phyloP scores from a whole-genome alignment of 2,888 invertebrate genomes.

The Cantharis nigra region DNA sequence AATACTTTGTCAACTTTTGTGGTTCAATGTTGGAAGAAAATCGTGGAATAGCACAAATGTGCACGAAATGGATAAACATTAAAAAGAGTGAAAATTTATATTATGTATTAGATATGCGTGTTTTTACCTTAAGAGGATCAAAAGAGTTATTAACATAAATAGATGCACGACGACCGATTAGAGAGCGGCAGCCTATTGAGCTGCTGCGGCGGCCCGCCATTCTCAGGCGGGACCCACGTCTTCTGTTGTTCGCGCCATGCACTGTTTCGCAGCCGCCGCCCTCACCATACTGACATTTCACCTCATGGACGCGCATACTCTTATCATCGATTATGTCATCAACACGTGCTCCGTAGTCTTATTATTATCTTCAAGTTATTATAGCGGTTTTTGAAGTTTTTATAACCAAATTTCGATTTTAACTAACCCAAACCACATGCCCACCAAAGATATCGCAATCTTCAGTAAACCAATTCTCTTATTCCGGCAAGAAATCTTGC shows the following conservation, averaged over 20 bases:
- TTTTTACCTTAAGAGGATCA: slow-evolving; percentile 68
- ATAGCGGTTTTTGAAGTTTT: not conserved
- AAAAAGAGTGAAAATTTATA: not conserved
- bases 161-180: slow-evolving; percentile 68
- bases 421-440: not conserved
- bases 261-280: slow-evolving; percentile 44
- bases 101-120: slow-evolving; percentile 4
- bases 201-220: slow-evolving; percentile 68
- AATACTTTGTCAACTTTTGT: not conserved
- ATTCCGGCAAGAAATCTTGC: not conserved
- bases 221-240: slow-evolving; percentile 40
- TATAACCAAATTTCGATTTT: not conserved
- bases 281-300: slow-evolving; percentile 41
- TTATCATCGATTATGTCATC: slow-evolving; percentile 43
- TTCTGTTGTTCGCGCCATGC: slow-evolving; percentile 42
- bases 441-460: not conserved
- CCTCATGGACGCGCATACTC: slow-evolving; percentile 39
- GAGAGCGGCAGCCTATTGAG: slow-evolving; percentile 68
- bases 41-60: not conserved
- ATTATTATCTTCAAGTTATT: not conserved
- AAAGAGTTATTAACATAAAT: slow-evolving; percentile 66
- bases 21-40: not conserved
- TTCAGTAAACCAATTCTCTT: not conserved
- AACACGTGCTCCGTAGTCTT: slow-evolving; percentile 40
- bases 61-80: not conserved